Conservation (phyloP, 92 coral and sea anemone genomes). For the Isaurus tuberculatus region DNA sequence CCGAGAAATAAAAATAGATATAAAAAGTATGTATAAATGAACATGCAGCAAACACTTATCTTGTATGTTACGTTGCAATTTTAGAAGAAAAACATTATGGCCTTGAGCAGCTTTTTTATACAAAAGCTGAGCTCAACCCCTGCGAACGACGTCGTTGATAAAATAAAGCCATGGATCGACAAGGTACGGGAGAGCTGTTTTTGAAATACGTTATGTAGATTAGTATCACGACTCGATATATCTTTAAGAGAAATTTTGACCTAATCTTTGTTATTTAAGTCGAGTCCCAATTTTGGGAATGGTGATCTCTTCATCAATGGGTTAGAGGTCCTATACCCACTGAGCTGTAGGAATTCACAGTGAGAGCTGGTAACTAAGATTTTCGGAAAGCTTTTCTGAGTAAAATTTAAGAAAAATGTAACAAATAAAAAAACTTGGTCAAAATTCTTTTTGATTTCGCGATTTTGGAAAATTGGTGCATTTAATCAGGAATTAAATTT, state of each 20-base stretch:
- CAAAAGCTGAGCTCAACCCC: not conserved
- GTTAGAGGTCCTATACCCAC: not conserved
- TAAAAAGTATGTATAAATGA: not conserved
- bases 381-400: too few relatives aligned
- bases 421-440: too few relatives aligned
- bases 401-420: too few relatives aligned
- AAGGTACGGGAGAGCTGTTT: not conserved
- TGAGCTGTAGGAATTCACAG: not conserved
- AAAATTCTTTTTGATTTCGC: too few relatives aligned
- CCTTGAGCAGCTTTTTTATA: not conserved
- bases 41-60: not conserved
- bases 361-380: too few relatives aligned
- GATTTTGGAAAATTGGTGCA: too few relatives aligned
- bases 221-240: not conserved
- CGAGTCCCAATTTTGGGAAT: not conserved
- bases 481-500: too few relatives aligned
- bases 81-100: not conserved
- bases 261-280: not conserved
- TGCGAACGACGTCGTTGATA: not conserved
- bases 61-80: not conserved
- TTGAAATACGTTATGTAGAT: not conserved
- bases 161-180: not conserved
- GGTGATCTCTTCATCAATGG: not conserved
- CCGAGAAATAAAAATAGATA: not conserved
- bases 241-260: not conserved